Conservation (phyloP, 2,888 invertebrate species). For the Volucella inanis region DNA sequence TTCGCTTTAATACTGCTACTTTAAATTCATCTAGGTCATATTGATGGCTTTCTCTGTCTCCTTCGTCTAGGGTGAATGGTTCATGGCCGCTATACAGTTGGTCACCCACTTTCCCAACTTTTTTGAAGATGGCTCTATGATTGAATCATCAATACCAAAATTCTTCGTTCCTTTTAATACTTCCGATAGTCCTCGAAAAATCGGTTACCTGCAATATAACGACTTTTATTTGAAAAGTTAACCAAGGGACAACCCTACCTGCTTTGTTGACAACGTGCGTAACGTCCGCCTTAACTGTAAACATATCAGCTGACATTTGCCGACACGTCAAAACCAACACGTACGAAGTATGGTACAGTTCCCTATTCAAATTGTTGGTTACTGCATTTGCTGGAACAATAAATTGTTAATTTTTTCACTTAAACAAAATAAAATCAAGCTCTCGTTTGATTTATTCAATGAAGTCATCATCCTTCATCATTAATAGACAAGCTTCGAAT, state of each 20-base stretch:
- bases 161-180: too few species aligned
- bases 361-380: not conserved
- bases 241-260: not conserved
- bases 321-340: slow-evolving; percentile 42
- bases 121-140: too few species aligned
- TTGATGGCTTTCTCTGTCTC: too few species aligned
- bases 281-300: slow-evolving; percentile 39
- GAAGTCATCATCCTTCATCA: not conserved
- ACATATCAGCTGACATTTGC: slow-evolving; percentile 61
- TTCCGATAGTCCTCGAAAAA: too few species aligned
- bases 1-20: too few species aligned
- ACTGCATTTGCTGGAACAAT: slow-evolving; percentile 24
- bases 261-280: slow-evolving; percentile 42
- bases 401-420: slow-evolving; percentile 1
- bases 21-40: too few species aligned
- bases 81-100: too few species aligned
- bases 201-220: not conserved
- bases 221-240: slow-evolving; percentile 2
- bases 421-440: not conserved
- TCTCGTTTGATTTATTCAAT: not conserved
- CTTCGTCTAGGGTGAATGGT: too few species aligned
- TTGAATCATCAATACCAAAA: too few species aligned
- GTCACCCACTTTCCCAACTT: too few species aligned
- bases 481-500: not conserved
- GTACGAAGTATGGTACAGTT: slow-evolving; percentile 45